phyloP scores from a whole-genome alignment of 2,797 vertebrate genomes.

The Aythya fuligula region DNA sequence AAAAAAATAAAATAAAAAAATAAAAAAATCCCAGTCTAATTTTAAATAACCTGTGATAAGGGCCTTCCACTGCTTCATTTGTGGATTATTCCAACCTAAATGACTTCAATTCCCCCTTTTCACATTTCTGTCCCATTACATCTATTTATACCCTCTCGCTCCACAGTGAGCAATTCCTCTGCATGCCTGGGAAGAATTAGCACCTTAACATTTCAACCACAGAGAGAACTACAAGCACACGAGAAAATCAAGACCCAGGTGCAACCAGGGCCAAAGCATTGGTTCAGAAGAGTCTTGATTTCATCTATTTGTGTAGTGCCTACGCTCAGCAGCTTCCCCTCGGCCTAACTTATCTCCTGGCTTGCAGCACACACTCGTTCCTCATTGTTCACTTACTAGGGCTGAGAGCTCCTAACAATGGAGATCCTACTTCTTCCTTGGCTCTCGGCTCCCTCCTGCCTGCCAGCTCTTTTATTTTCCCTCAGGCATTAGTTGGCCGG shows the following conservation, averaged over 20 bases:
- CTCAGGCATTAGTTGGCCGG: neutral
- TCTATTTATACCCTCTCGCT: conserved; percentile 44
- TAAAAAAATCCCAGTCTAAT: neutral
- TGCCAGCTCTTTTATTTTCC: conserved; percentile 55
- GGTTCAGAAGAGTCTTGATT: neutral
- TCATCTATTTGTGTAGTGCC: neutral
- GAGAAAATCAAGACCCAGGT: neutral
- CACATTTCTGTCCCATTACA: conserved; percentile 8
- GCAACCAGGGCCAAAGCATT: neutral
- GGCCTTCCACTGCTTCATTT: neutral
- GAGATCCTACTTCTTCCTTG: conserved; percentile 48
- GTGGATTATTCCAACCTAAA: conserved; percentile 10
- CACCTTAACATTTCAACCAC: neutral
- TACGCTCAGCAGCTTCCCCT: neutral
- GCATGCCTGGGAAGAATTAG: neutral
- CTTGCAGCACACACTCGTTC: neutral
- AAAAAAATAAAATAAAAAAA: neutral
- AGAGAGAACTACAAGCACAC: neutral
- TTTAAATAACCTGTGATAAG: conserved; percentile 3
- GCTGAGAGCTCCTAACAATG: neutral
- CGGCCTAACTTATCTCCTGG: neutral
- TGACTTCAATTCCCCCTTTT: conserved; percentile 13
- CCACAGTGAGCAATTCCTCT: neutral
- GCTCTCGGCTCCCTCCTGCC: conserved; percentile 21
- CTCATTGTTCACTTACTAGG: neutral